phyloP scores from a whole-genome alignment of 2,888 invertebrate species.

The Leptinotarsa tumamoca region DNA sequence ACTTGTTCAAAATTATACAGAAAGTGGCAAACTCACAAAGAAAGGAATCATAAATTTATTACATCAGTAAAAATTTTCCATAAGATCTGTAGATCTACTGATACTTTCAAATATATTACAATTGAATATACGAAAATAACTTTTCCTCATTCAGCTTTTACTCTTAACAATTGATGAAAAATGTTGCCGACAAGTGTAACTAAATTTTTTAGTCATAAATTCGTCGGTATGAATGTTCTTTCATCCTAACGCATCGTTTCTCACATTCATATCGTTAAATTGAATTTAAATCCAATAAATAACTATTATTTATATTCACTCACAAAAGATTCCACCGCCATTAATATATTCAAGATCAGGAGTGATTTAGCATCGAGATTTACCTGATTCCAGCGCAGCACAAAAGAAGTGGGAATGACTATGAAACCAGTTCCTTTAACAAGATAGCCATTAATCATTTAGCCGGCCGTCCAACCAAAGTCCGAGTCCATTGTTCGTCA shows the following conservation, averaged over 20 bases:
- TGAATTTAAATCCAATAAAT: slow-evolving; percentile 41
- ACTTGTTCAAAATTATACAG: too few relatives aligned
- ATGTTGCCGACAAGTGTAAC: not conserved
- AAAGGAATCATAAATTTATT: too few relatives aligned
- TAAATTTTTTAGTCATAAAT: slow-evolving; percentile 19
- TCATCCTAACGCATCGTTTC: slow-evolving; percentile 22
- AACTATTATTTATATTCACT: slow-evolving; percentile 35
- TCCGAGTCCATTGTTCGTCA: slow-evolving; percentile 57
- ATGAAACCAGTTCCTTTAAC: slow-evolving; percentile 40
- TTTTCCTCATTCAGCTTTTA: too few relatives aligned
- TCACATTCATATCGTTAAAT: slow-evolving; percentile 31
- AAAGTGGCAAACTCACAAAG: too few relatives aligned
- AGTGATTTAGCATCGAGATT: slow-evolving; percentile 31
- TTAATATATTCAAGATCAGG: slow-evolving; percentile 36
- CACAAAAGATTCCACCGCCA: slow-evolving; percentile 36
- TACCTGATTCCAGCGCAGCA: slow-evolving; percentile 38
- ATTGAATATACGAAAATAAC: too few relatives aligned
- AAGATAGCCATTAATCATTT: slow-evolving; percentile 59
- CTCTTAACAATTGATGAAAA: not conserved
- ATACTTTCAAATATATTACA: too few relatives aligned
- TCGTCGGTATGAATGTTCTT: slow-evolving; percentile 1
- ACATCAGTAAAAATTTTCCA: too few relatives aligned
- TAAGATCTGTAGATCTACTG: too few relatives aligned
- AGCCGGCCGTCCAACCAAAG: slow-evolving; percentile 55
- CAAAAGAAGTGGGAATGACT: slow-evolving; percentile 40